Evolutionary conservation across 2,888 invertebrate species (phyloP).

Genomic region (Epinotia ramella): DNA sequence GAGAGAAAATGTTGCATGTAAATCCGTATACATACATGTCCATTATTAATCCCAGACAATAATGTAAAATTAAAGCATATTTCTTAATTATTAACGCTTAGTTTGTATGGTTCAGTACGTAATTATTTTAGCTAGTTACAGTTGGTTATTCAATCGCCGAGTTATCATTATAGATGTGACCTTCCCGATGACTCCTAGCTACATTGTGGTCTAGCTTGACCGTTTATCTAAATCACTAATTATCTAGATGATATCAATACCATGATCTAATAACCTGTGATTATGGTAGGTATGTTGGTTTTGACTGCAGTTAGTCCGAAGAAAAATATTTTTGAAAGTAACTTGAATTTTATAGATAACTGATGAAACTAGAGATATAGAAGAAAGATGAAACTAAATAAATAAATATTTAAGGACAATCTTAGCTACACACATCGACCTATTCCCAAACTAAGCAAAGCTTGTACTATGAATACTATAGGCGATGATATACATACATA

Average conservation of each 20-base stretch:
- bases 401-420: too few species aligned
- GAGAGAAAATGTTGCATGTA: neutral
- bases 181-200: neutral
- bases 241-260: neutral
- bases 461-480: too few species aligned
- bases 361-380: neutral
- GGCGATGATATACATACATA: too few species aligned
- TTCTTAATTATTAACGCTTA: neutral
- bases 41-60: neutral
- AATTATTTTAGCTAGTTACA: neutral
- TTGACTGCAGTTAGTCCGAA: neutral
- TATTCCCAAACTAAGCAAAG: too few species aligned
- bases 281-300: neutral
- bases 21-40: neutral
- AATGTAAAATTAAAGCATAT: neutral
- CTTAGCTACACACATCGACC: too few species aligned
- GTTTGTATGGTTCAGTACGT: neutral
- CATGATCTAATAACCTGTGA: conserved; percentile 2
- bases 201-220: neutral
- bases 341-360: neutral
- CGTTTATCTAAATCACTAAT: neutral
- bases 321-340: neutral
- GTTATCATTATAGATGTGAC: neutral
- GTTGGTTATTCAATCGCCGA: neutral
- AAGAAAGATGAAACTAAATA: too few species aligned